Evolutionary conservation across 2,888 invertebrate species (phyloP), one percentile per base, ranked within the genome.

Genomic region (Oscheius sp.): DNA sequence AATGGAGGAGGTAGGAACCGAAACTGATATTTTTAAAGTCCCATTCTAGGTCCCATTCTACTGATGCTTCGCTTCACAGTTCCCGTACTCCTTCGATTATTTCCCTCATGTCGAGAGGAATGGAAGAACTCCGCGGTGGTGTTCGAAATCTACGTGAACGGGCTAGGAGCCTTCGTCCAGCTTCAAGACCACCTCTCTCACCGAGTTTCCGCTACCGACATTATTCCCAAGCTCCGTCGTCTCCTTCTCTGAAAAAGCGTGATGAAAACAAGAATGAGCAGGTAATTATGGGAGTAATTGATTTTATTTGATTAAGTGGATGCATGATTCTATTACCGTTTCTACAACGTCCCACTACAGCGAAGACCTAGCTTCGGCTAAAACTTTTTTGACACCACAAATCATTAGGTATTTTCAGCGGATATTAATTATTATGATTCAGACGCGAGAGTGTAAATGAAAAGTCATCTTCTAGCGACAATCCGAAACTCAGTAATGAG

Each of bases 71-170:
- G 17, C 68, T 76, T 38, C 75, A 77, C 28, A 66, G 63, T 8
- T 72, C 74, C 2, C 64, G 77, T 26, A 71, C 77, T 2, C 77
- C 77, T 28, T 80, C 80, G 1, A 74, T 81, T 17, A 70, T 80
- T 17, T 78, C 78, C 6, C 68, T 78, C 30, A 75, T 81, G 68
- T 70, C 76, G n/a, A 73, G 74, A 38, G 78, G 79, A 47, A 75
- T 76, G 69, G 82, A 78, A 49, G 78, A 79, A 38, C 65, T 82
- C 17, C 67, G 82, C 14, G 76, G 78, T 26, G 80, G 77, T 12
- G 74, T 75, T 49, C 47, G 77, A 9, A 70, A 66, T 17, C 72
- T 75, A 12, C 54, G 74, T 54, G 73, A 71, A 12, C 38, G 73
- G 41, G 74, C 74, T 0, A 38, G 77, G 28, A 74, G 76, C 36